A percentile compares a stretch with the other conserved stretches of the same genome.
Evolutionary conservation across 2,797 vertebrate genomes (phyloP).

Genomic region (Pristis pectinata): DNA sequence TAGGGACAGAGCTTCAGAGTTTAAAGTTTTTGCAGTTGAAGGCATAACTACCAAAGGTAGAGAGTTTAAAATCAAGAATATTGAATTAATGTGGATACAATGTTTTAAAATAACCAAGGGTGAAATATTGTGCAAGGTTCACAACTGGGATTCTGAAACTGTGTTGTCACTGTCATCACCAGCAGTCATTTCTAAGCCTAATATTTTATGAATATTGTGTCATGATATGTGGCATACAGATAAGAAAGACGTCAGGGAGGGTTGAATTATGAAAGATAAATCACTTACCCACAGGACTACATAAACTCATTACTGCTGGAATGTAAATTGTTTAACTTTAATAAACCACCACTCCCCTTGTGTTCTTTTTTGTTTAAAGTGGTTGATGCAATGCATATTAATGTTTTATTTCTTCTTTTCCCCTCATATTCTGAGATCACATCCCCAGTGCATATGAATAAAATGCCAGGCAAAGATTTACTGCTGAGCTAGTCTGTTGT

Average conservation of each 20-base stretch:
- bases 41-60: neutral
- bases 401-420: neutral
- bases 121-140: neutral
- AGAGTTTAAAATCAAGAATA: neutral
- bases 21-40: neutral
- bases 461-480: neutral
- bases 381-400: neutral
- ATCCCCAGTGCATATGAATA: neutral
- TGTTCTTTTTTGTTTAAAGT: neutral
- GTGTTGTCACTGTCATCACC: neutral
- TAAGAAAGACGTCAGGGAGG: neutral
- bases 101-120: neutral
- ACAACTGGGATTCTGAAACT: neutral
- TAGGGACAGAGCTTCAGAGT: neutral
- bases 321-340: constrained; percentile 24
- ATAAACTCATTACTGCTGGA: neutral
- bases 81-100: neutral
- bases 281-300: neutral
- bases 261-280: neutral
- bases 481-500: neutral
- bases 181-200: neutral
- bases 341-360: neutral
- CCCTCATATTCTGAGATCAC: neutral
- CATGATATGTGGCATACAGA: neutral
- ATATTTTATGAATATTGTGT: neutral